Evolutionary conservation across 2,888 invertebrate genomes (phyloP), one percentile per base, ranked within the genome.

Genomic region (Meiosimyza decipiens): DNA sequence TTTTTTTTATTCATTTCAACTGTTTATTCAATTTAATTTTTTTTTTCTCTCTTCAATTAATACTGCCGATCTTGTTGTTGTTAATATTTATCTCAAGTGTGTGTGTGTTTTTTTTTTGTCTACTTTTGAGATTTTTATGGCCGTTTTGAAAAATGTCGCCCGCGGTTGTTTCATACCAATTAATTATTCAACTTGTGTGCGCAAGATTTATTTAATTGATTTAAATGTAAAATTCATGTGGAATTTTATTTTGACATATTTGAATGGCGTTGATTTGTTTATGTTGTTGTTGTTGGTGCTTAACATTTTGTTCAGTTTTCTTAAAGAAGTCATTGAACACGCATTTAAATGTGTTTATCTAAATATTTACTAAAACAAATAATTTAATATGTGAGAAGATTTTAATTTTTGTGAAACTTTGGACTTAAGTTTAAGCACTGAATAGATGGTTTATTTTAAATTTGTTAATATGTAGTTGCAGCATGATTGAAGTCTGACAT

Each of bases 171-270:
- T 18, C 64, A 13, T 22, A 52, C 51, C 65, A 28, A 65, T 65
- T 65, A 65, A 65, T 65, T 65, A 65, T 65, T 65, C 65, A 65
- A 49, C 51, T 51, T 50, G 51, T 49, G 65, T 65, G 47, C 65
- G 47, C 65, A 65, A 65, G 65, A 65, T 65, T 65, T 65, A 65
- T 65, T 65, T 65, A 65, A 65, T 65, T 52, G 65, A 65, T 65
- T 65, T 52, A 65, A 65, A 65, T 65, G 52, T 52, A 65, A 65
- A 65, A 51, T 65, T 65, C 47, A 65, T 50, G 65, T 33, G 65
- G 52, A 52, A 49, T 65, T 51, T 65, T 65, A 65, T 65, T 65
- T 65, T 65, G 65, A 51, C 65, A 65, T 65, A 28, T 65, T 65
- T 65, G 51, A 40, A 40, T 40, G 40, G 40, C 40, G 40, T 40